Conservation (phyloP, 1,140 invertebrate genomes). For the Eupristina koningsbergeri region DNA sequence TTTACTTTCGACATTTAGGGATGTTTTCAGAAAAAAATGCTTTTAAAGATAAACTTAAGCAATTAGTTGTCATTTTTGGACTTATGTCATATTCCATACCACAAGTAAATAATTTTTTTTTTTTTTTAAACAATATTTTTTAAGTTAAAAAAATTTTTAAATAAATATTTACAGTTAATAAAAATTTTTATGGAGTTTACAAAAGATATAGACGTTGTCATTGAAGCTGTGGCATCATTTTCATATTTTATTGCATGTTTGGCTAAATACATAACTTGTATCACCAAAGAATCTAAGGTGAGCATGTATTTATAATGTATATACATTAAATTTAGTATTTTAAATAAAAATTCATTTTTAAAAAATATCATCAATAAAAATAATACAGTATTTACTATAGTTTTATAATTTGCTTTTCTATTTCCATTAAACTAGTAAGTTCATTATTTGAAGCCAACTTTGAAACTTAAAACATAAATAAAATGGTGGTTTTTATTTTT, state of each 20-base stretch:
- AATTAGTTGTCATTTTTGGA: neutral
- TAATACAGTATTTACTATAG: neutral
- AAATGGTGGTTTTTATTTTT: no score
- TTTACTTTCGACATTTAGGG: neutral
- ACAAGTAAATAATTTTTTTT: neutral
- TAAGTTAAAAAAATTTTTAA: neutral
- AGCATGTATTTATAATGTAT: no score
- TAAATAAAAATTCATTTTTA: no score
- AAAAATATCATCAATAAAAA: no score
- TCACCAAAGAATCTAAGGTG: conserved; percentile 5
- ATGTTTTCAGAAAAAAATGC: neutral
- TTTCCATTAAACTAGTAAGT: neutral
- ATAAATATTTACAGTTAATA: conserved; percentile 7
- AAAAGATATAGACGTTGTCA: conserved; percentile 19
- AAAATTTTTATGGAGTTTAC: neutral
- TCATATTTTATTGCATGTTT: neutral
- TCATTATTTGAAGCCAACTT: neutral
- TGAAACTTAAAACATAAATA: neutral
- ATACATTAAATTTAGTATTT: neutral
- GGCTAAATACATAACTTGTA: conserved; percentile 6
- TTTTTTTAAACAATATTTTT: no score
- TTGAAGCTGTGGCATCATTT: neutral
- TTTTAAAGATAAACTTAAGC: neutral
- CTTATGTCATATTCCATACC: neutral
- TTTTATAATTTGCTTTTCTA: neutral